Evolutionary conservation across 2,797 vertebrate genomes (phyloP).

Genomic region (Sebastes alutus): DNA sequence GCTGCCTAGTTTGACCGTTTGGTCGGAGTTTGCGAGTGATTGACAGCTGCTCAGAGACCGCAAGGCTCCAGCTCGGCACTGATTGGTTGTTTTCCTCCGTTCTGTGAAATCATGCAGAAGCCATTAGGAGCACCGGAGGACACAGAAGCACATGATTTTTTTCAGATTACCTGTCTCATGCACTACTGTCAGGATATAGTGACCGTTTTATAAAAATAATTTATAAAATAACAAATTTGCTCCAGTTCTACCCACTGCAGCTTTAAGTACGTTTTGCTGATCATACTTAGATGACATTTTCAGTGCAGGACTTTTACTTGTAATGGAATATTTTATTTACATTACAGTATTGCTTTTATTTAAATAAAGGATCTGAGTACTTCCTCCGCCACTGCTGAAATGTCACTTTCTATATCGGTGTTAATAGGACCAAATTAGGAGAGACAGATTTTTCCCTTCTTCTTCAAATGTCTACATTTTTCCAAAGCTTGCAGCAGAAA

Average conservation of each 20-base stretch:
- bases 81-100: no score
- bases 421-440: conserved; percentile 6
- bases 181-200: no score
- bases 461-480: conserved; percentile 29
- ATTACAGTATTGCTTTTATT: not conserved
- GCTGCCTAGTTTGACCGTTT: no score
- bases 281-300: not conserved
- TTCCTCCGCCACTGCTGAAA: not conserved
- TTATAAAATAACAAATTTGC: no score
- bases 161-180: no score
- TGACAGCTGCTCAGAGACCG: no score
- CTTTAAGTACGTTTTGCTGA: not conserved
- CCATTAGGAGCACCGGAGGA: no score
- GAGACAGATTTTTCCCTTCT: conserved; percentile 10
- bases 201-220: no score
- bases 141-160: no score
- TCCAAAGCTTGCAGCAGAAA: conserved; percentile 30
- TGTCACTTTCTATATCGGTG: not conserved
- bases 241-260: no score
- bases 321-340: not conserved
- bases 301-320: not conserved
- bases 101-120: no score
- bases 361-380: not conserved
- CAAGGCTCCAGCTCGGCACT: no score
- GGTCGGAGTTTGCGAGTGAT: not conserved